A percentile compares a stretch with the other conserved stretches of the same genome.
These are phyloP conservation scores for Clusia tigrina DNA, from an alignment of 2,888 invertebrate genomes.

Conservation along the genomic window DNA sequence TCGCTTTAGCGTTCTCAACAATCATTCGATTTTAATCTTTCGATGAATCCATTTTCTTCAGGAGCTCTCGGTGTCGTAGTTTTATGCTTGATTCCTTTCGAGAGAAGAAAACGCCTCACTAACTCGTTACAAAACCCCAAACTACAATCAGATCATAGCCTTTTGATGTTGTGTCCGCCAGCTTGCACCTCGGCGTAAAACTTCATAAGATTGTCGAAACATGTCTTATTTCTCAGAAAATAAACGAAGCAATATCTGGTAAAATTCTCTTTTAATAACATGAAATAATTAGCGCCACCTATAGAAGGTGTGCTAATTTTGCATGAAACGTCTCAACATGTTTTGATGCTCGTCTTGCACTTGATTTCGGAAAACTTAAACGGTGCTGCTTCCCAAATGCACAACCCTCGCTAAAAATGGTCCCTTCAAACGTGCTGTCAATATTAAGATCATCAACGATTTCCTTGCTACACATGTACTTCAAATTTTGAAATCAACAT, in stretches of 20 bases:
- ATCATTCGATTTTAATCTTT: slow-evolving; percentile 26
- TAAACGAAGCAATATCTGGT: slow-evolving; percentile 35
- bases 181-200: slow-evolving; percentile 30
- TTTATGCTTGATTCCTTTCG: slow-evolving; percentile 30
- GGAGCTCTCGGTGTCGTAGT: slow-evolving; percentile 27
- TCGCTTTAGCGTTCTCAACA: slow-evolving; percentile 26
- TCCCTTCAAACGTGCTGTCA: slow-evolving; percentile 1
- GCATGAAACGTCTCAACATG: slow-evolving; percentile 34
- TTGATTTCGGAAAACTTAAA: slow-evolving; percentile 18
- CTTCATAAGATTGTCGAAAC: slow-evolving; percentile 27
- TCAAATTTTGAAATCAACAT: slow-evolving; percentile 28
- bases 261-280: slow-evolving; percentile 37
- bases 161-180: slow-evolving; percentile 28
- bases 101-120: slow-evolving; percentile 18
- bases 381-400: slow-evolving; percentile 20
- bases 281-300: slow-evolving; percentile 39
- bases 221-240: slow-evolving; percentile 36
- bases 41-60: slow-evolving; percentile 29
- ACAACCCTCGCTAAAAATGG: slow-evolving; percentile 29
- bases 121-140: slow-evolving; percentile 31
- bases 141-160: slow-evolving; percentile 31
- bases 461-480: slow-evolving; percentile 20
- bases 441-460: slow-evolving; percentile 22
- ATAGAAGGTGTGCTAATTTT: slow-evolving; percentile 36
- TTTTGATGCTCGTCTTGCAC: slow-evolving; percentile 10